Percentiles rank a stretch among this genome's conserved stretches.
phyloP scores from a whole-genome alignment of 2,113 vertebrate genomes.

The Trogon melanurus region DNA sequence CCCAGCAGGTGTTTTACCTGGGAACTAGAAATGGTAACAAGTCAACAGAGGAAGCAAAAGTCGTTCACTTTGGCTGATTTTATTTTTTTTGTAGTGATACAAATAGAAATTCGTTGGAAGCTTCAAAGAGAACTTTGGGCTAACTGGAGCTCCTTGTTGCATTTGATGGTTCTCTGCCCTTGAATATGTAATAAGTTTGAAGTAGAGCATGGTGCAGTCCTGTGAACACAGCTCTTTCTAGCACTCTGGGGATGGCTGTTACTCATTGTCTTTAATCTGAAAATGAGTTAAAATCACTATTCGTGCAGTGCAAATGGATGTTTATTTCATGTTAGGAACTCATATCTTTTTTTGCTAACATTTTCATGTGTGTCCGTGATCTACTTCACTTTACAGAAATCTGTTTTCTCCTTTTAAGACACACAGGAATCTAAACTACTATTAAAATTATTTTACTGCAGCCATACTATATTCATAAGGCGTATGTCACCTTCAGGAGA shows the following conservation, averaged over 20 bases:
- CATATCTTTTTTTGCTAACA: neutral
- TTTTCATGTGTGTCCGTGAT: neutral
- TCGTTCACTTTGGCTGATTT: neutral
- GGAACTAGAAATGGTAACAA: neutral
- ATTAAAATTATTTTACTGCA: neutral
- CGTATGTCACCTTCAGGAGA: neutral
- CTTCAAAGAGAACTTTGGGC: neutral
- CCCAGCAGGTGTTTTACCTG: neutral
- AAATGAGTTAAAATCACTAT: neutral
- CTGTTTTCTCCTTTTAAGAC: neutral
- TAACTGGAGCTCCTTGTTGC: neutral
- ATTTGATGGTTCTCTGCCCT: neutral
- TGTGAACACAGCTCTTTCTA: neutral
- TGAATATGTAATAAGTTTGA: neutral
- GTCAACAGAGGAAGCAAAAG: neutral
- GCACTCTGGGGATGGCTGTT: neutral
- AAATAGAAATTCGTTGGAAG: neutral
- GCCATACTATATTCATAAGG: neutral
- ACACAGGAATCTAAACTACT: neutral
- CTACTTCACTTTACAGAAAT: neutral
- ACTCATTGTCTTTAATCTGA: neutral
- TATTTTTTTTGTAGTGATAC: neutral
- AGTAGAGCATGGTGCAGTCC: neutral
- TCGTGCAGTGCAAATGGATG: neutral
- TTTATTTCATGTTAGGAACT: neutral